Conservation (phyloP, 2,797 vertebrate genomes). For the Pelochelys cantorii region DNA sequence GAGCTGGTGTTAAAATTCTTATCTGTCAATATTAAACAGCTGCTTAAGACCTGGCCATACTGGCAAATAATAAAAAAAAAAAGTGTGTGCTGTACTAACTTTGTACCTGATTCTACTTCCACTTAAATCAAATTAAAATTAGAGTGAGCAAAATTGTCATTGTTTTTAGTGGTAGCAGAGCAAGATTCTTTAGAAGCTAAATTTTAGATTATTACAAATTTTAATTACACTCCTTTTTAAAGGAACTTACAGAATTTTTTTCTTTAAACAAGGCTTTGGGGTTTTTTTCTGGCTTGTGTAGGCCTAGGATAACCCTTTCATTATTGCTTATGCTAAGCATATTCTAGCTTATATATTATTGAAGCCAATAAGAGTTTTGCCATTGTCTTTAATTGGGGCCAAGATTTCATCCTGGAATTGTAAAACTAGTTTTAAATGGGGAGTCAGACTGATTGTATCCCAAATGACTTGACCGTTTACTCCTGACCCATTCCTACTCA, state of each 20-base stretch:
- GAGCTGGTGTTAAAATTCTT: neutral
- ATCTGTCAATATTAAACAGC: neutral
- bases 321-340: neutral
- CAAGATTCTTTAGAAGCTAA: neutral
- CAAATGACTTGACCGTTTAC: too few species aligned
- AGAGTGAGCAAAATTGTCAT: neutral
- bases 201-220: neutral
- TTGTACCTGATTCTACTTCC: neutral
- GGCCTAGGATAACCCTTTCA: neutral
- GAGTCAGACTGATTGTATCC: neutral
- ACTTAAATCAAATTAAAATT: neutral
- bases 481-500: neutral
- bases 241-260: neutral
- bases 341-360: rapidly evolving
- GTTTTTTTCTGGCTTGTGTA: neutral
- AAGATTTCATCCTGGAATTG: neutral
- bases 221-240: neutral
- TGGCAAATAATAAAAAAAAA: neutral
- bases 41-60: neutral
- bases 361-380: neutral
- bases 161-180: neutral
- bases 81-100: neutral
- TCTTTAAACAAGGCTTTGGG: neutral
- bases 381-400: neutral
- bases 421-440: neutral